Evolutionary conservation across 2,797 vertebrate genomes (phyloP).

Genomic region (Myotis daubentonii): DNA sequence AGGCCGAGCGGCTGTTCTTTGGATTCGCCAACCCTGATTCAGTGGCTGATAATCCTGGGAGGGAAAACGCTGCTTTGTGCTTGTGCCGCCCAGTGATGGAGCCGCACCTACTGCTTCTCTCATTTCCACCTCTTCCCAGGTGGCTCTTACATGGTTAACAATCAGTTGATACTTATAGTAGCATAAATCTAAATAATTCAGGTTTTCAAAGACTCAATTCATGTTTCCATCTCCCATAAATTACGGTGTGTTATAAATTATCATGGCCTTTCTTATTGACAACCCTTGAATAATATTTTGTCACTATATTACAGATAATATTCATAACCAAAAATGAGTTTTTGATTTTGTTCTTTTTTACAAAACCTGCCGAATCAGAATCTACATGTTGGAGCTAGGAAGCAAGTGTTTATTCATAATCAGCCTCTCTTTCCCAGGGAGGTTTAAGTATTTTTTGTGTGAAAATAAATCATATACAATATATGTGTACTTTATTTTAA

Average conservation of each 20-base stretch:
- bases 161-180: conserved; percentile 26
- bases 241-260: background rate
- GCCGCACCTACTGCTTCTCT: background rate
- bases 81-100: background rate
- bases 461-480: background rate
- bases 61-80: background rate
- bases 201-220: conserved; percentile 30
- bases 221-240: background rate
- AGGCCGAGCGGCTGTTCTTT: background rate
- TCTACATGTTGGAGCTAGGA: background rate
- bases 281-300: background rate
- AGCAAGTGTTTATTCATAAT: conserved; percentile 30
- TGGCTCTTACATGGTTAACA: background rate
- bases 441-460: background rate
- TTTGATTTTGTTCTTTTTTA: conserved; percentile 31
- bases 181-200: conserved; percentile 24
- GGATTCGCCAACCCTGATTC: background rate
- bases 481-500: conserved; percentile 25
- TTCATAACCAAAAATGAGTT: background rate
- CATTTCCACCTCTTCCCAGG: background rate
- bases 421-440: background rate
- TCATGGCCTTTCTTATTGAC: conserved; percentile 13
- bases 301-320: background rate
- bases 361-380: background rate
- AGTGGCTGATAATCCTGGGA: background rate